A percentile compares a stretch with the other conserved stretches of the same genome.
These are phyloP conservation scores for Ibycter americanus DNA, from an alignment of 2,797 vertebrate genomes.

Conservation along the genomic window DNA sequence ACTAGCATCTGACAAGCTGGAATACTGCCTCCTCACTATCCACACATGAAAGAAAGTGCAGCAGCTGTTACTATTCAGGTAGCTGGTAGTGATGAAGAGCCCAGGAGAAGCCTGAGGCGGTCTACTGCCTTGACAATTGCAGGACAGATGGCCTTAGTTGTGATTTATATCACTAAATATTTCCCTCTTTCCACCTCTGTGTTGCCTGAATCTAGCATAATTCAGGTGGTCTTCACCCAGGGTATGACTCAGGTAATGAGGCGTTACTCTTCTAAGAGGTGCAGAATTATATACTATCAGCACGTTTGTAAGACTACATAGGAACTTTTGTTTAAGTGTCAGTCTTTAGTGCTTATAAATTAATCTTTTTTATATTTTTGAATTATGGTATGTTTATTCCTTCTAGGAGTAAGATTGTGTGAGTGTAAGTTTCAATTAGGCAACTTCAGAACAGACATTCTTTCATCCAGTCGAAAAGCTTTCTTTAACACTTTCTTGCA, in stretches of 20 bases:
- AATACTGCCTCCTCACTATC: slow-evolving; percentile 49
- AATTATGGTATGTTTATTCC: neutral
- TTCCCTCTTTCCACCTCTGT: slow-evolving; percentile 32
- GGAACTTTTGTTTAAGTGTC: neutral
- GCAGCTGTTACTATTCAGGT: slow-evolving; percentile 72
- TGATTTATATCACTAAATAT: slow-evolving; percentile 62
- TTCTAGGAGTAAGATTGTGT: neutral
- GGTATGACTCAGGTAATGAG: neutral
- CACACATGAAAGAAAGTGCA: slow-evolving; percentile 66
- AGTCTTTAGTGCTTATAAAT: neutral
- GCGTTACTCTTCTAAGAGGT: neutral
- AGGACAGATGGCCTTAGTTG: slow-evolving; percentile 66
- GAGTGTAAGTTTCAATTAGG: neutral
- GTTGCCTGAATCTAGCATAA: neutral
- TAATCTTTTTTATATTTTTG: neutral
- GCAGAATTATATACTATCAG: neutral
- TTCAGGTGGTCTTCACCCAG: slow-evolving; percentile 38
- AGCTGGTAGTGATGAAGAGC: slow-evolving; percentile 70
- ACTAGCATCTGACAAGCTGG: slow-evolving; percentile 59
- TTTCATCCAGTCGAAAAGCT: neutral
- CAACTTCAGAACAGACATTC: neutral
- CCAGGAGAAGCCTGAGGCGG: slow-evolving; percentile 56
- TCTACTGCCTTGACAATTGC: slow-evolving; percentile 66
- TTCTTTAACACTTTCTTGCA: neutral
- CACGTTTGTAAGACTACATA: neutral